phyloP scores from a whole-genome alignment of 2,797 vertebrate species.

The Australoheros facetus region DNA sequence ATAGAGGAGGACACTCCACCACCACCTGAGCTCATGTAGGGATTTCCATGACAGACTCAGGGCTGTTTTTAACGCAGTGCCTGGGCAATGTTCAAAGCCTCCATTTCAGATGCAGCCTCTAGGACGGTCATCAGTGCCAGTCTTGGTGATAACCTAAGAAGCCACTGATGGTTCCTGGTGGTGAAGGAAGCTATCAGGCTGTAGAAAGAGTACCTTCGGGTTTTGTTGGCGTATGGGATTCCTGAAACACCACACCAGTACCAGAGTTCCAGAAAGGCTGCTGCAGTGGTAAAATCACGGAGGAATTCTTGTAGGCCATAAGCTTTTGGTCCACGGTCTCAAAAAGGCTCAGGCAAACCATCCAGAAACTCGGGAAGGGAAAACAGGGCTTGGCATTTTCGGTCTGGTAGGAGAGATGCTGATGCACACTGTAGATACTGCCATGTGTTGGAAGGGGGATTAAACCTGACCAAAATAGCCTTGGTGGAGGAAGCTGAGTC shows the following conservation, averaged over 20 bases:
- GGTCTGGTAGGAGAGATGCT: not conserved
- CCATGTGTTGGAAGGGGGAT: not conserved
- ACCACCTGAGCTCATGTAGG: not conserved
- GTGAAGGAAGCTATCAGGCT: not conserved
- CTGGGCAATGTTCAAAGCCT: not conserved
- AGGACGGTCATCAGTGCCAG: not conserved
- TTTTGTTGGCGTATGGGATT: not conserved
- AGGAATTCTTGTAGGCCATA: not conserved
- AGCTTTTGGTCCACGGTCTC: not conserved
- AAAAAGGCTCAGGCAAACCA: not conserved
- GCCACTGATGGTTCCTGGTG: not conserved
- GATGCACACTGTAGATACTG: not conserved
- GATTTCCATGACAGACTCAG: not conserved
- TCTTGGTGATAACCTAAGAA: not conserved
- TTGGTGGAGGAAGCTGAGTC: not conserved
- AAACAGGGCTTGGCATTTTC: not conserved
- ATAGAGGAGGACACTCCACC: too few relatives aligned
- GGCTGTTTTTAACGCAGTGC: not conserved
- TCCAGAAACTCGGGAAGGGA: not conserved
- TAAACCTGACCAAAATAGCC: too few relatives aligned
- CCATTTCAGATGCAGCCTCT: not conserved
- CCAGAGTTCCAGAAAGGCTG: not conserved
- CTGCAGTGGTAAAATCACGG: not conserved
- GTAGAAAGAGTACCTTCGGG: not conserved
- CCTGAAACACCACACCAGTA: not conserved